Conservation (phyloP, 2,888 invertebrate species). For the Amorpha juglandis region DNA sequence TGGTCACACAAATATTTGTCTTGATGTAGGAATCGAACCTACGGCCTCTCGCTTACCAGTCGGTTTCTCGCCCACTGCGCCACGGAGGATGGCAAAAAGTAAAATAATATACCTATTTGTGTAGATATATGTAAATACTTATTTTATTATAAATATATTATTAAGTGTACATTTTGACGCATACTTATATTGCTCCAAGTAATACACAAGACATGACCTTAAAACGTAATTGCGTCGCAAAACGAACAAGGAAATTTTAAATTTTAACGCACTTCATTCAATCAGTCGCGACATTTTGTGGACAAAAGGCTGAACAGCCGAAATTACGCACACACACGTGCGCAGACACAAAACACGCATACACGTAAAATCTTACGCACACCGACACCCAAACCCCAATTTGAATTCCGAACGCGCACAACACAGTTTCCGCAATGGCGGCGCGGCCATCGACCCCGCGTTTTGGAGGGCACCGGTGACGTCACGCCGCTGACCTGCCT, state of each 20-base stretch:
- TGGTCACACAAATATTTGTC: no score
- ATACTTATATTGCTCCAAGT: background rate
- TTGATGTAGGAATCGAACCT: no score
- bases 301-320: constrained; percentile 24
- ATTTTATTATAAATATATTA: background rate
- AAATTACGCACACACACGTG: constrained; percentile 54
- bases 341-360: constrained; percentile 44
- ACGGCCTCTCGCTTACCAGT: no score
- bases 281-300: constrained; percentile 20
- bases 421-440: constrained; percentile 80
- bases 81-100: no score
- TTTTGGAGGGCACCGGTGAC: constrained; percentile 82
- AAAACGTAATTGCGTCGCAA: constrained; percentile 8
- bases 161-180: background rate
- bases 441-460: constrained; percentile 73
- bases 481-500: constrained; percentile 79
- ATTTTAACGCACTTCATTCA: constrained; percentile 10
- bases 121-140: no score
- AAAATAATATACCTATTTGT: no score
- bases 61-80: no score
- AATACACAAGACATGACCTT: constrained; percentile 13
- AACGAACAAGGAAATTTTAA: constrained; percentile 19
- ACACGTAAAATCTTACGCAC: constrained; percentile 53
- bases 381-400: constrained; percentile 71
- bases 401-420: constrained; percentile 81